A percentile compares a stretch with the other conserved stretches of the same genome.
These are phyloP conservation scores for Sericinus montela DNA, from an alignment of 2,888 invertebrate genomes.

Conservation along the genomic window DNA sequence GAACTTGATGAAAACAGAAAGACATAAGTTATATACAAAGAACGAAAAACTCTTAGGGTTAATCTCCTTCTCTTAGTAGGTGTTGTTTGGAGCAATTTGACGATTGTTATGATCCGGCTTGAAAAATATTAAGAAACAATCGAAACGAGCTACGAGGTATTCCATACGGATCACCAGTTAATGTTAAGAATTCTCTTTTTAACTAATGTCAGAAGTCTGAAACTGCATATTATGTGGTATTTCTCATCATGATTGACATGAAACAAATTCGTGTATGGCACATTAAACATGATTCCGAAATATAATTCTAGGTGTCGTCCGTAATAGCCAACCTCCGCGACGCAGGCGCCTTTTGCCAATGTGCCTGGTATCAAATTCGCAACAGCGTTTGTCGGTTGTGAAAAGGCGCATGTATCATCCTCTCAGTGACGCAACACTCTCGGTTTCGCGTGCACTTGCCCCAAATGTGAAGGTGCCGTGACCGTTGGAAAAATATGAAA, in stretches of 20 bases:
- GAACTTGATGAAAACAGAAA: too few relatives aligned
- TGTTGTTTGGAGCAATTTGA: too few relatives aligned
- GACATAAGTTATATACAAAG: too few relatives aligned
- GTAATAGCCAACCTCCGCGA: conserved; percentile 3
- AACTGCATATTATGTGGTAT: neutral
- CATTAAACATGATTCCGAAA: neutral
- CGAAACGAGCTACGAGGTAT: too few relatives aligned
- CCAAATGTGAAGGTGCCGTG: conserved; percentile 68
- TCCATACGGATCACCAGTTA: too few relatives aligned
- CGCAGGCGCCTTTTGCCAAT: conserved; percentile 19
- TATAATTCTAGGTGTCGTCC: conserved; percentile 7
- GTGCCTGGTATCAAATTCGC: conserved; percentile 30
- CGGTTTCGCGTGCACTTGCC: conserved; percentile 76
- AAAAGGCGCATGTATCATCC: conserved; percentile 53
- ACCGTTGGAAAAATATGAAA: conserved; percentile 67
- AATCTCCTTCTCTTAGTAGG: too few relatives aligned
- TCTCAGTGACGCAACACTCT: conserved; percentile 65
- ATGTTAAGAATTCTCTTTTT: too few relatives aligned
- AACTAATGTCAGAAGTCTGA: neutral
- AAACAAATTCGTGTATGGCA: conserved; percentile 2
- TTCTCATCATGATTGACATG: neutral
- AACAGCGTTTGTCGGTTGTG: conserved; percentile 41
- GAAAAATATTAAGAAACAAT: too few relatives aligned
- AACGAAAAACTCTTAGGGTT: too few relatives aligned
- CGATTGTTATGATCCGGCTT: too few relatives aligned